A percentile compares a stretch with the other conserved stretches of the same genome.
These are phyloP conservation scores for Gracilinanus agilis DNA, from an alignment of 2,113 vertebrate genomes.

Conservation along the genomic window DNA sequence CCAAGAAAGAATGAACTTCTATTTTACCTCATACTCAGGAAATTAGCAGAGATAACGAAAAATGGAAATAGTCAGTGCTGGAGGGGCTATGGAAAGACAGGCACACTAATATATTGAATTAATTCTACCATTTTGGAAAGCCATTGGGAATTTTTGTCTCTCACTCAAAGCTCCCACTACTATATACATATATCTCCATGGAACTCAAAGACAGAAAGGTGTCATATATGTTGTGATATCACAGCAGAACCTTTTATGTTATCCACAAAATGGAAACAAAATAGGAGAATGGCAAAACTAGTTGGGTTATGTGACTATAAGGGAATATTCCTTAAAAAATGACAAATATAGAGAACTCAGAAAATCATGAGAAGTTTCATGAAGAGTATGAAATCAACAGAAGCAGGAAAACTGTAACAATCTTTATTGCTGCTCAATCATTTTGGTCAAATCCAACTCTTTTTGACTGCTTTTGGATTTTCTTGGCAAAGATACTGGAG, in stretches of 20 bases:
- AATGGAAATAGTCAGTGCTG: not conserved
- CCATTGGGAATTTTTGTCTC: not conserved
- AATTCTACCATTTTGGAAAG: not conserved
- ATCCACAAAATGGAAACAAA: not conserved
- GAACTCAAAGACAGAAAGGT: not conserved
- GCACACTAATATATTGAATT: not conserved
- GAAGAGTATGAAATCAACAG: not conserved
- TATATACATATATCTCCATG: not conserved
- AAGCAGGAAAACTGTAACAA: not conserved
- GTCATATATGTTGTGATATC: not conserved
- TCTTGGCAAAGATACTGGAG: no score
- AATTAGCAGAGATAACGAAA: not conserved
- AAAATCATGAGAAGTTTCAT: not conserved
- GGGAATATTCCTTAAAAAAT: not conserved
- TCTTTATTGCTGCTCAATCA: no score
- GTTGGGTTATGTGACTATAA: not conserved
- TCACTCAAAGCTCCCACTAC: not conserved
- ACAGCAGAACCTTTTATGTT: not conserved
- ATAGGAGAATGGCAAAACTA: not conserved
- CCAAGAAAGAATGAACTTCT: not conserved
- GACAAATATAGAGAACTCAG: not conserved
- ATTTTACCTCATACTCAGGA: not conserved
- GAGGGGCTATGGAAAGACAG: not conserved
- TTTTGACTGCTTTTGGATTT: no score
- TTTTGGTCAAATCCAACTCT: no score